Conservation (phyloP, 1,140 invertebrate genomes). For the Pollicipes pollicipes region DNA sequence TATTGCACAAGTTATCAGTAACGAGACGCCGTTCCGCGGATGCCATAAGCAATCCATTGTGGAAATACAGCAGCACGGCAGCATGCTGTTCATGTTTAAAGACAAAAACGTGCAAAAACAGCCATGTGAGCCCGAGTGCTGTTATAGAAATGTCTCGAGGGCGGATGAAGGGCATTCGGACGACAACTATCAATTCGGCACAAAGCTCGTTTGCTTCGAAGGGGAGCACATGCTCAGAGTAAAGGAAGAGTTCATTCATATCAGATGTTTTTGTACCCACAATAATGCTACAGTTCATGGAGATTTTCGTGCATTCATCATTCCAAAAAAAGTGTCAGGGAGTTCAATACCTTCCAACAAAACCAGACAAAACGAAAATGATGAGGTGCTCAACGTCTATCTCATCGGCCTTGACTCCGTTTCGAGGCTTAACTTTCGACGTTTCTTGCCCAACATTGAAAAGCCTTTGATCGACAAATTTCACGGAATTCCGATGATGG, state of each 20-base stretch:
- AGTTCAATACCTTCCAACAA: background rate
- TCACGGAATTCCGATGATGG: conserved; percentile 45
- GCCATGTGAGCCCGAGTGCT: background rate
- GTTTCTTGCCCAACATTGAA: conserved; percentile 56
- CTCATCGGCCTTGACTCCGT: conserved; percentile 68
- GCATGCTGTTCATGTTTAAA: background rate
- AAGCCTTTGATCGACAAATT: conserved; percentile 35
- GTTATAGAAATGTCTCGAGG: background rate
- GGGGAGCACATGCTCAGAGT: background rate
- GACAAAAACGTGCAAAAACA: no score
- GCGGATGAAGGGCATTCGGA: background rate
- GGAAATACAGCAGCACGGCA: background rate
- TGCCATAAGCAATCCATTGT: background rate
- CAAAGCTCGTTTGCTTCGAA: background rate
- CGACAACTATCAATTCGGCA: background rate
- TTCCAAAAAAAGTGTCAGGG: no score
- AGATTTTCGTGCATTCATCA: background rate
- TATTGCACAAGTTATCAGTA: background rate
- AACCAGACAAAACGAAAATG: background rate
- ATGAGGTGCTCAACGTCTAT: conserved; percentile 39
- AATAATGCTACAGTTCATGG: background rate
- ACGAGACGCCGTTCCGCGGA: background rate
- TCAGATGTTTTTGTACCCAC: background rate
- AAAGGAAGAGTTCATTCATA: background rate
- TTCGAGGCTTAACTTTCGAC: conserved; percentile 62